Evolutionary conservation across 2,797 vertebrate genomes (phyloP), one percentile per base, ranked within the genome.

Genomic region (Bovichtus diacanthus): DNA sequence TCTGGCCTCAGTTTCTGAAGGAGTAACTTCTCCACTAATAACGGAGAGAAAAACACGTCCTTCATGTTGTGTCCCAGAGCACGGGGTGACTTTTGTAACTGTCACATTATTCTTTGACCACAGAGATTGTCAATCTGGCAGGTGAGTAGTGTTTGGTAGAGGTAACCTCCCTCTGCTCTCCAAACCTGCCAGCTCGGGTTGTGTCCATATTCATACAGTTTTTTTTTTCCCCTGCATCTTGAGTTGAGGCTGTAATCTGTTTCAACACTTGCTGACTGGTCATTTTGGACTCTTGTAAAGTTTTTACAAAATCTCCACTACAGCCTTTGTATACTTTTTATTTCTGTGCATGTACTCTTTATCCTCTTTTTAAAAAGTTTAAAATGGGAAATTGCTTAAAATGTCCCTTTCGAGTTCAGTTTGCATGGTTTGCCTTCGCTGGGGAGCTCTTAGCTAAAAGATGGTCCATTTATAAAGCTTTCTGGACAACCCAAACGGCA

Each of bases 121-220:
- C 95, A 96, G 97, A 96, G 89, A 92, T 79, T 95, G 90, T 93
- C 96, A 86, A 66, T 97, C 84, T 96, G 87, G 90, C 94, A 97
- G 96, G 97, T 98, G 94, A 97, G 97, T 95, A 90, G 66, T 63
- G 75, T 94, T 81, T 90, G 66, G 81, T 87, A 90, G 91, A 93
- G 92, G 92, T 92, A 89, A 90, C 71, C 41, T 76, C 70, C 70
- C 76, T 90, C 79, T 87, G 82, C 88, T 83, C 86, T 82, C 81
- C 78, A 81, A 77, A 86, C 76, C 83, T 88, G 72, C 85, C 83
- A 89, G 85, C 84, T 85, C 85, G 74, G 88, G 86, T 82, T 90
- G 82, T 61, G 76, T 87, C 82, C 91, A 92, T 93, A 73, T 63
- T 82, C 84, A 88, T 90, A 84, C 36, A 70, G 10, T 34, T 55